Evolutionary conservation across 1,140 invertebrate species (phyloP).

Genomic region (Venturia canescens): DNA sequence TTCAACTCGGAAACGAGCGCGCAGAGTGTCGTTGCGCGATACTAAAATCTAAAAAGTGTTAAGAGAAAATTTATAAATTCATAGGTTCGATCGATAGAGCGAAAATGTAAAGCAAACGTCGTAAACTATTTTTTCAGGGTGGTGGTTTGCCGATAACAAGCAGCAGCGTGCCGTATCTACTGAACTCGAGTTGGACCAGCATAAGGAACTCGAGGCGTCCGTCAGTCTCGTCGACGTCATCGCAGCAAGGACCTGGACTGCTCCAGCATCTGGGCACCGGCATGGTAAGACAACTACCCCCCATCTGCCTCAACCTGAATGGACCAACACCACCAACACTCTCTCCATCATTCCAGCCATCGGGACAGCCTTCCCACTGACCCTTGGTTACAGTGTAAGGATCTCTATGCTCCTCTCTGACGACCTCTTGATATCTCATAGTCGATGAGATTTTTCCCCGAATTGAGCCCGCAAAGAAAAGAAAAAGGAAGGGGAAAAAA

Average conservation of each 20-base stretch:
- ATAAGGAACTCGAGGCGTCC: slow-evolving; percentile 86
- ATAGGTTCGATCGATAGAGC: too few relatives aligned
- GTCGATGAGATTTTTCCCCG: slow-evolving; percentile 22
- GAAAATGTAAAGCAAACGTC: too few relatives aligned
- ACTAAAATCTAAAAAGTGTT: too few relatives aligned
- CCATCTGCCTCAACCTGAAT: slow-evolving; percentile 81
- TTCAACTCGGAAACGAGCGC: too few relatives aligned
- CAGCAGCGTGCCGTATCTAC: slow-evolving; percentile 89
- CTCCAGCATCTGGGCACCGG: slow-evolving; percentile 90
- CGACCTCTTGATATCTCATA: slow-evolving; percentile 54
- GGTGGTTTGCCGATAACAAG: slow-evolving; percentile 92
- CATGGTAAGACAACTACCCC: slow-evolving; percentile 89
- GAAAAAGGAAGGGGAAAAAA: neutral
- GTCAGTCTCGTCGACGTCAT: slow-evolving; percentile 76
- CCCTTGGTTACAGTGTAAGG: slow-evolving; percentile 86
- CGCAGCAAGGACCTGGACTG: slow-evolving; percentile 84
- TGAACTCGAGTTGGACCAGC: slow-evolving; percentile 89
- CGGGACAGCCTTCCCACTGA: slow-evolving; percentile 81
- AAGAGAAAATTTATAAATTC: too few relatives aligned
- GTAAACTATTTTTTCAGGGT: too few relatives aligned
- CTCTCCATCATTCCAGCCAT: slow-evolving; percentile 79
- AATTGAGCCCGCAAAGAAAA: neutral
- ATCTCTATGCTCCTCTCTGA: slow-evolving; percentile 76
- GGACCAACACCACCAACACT: slow-evolving; percentile 78
- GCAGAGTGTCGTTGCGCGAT: too few relatives aligned